phyloP scores from a whole-genome alignment of 2,888 invertebrate species.

The Callimorpha dominula region DNA sequence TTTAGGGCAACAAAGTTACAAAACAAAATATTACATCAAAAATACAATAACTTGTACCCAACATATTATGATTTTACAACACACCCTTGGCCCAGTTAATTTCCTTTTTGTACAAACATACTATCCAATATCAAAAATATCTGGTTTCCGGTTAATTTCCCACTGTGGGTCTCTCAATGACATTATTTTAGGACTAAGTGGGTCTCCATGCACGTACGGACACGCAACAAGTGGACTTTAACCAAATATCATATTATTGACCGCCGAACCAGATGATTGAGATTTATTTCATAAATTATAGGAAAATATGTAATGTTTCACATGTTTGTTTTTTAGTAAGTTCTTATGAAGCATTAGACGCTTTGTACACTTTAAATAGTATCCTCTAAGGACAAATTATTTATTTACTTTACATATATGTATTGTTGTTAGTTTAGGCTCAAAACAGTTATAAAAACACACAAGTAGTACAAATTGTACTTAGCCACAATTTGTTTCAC shows the following conservation, averaged over 20 bases:
- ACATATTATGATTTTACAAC: conserved; percentile 1
- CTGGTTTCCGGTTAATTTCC: conserved; percentile 69
- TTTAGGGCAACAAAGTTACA: background rate
- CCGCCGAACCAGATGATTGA: conserved; percentile 28
- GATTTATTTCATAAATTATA: conserved; percentile 10
- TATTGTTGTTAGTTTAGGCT: no score
- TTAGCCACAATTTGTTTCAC: no score
- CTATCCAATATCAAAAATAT: conserved; percentile 51
- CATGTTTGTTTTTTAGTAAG: background rate
- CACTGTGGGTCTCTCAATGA: conserved; percentile 60
- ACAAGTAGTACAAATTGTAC: no score
- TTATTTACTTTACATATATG: background rate
- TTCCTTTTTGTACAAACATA: conserved; percentile 31
- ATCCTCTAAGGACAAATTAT: background rate
- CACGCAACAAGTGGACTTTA: conserved; percentile 67
- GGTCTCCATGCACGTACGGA: conserved; percentile 64
- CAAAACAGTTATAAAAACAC: no score
- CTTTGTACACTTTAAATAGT: background rate
- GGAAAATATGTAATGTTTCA: background rate
- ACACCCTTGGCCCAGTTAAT: conserved; percentile 14
- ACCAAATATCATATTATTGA: conserved; percentile 47
- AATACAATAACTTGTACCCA: background rate
- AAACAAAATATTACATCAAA: no score
- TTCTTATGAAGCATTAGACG: background rate
- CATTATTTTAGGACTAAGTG: conserved; percentile 70